Evolutionary conservation across 2,888 invertebrate species (phyloP).

Genomic region (Xanthorhoe designata): DNA sequence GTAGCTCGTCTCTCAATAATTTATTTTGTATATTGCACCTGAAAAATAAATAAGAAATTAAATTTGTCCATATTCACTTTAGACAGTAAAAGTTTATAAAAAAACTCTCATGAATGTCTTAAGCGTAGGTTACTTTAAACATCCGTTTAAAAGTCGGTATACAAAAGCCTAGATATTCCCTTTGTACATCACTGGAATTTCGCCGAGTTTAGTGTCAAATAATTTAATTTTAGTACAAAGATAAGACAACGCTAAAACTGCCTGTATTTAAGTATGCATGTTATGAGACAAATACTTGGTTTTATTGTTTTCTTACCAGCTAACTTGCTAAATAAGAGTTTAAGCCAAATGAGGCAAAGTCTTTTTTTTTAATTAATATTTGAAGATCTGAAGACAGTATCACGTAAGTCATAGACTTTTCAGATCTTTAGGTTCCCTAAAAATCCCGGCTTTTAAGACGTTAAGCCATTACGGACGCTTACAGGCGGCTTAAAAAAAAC

Average conservation of each 20-base stretch:
- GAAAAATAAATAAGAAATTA: too few species aligned
- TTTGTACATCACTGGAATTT: conserved; percentile 18
- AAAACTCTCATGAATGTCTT: background rate
- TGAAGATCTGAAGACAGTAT: too few species aligned
- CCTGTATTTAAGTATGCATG: conserved; percentile 14
- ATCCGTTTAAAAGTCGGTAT: background rate
- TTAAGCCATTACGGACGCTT: too few species aligned
- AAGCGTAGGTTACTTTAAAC: background rate
- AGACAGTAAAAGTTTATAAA: too few species aligned
- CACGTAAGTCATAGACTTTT: too few species aligned
- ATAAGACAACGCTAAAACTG: conserved; percentile 12
- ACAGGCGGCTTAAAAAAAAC: too few species aligned
- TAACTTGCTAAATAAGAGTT: background rate
- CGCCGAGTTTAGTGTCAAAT: conserved; percentile 18
- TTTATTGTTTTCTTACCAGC: background rate
- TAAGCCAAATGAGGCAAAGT: background rate
- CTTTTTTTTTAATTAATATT: too few species aligned
- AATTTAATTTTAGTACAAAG: conserved; percentile 23
- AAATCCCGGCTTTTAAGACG: too few species aligned
- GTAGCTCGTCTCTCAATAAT: too few species aligned
- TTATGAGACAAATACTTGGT: background rate
- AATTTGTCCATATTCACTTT: background rate
- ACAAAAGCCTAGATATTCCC: conserved; percentile 1
- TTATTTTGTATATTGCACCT: too few species aligned
- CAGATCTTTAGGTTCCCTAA: too few species aligned